Evolutionary conservation across 2,888 invertebrate species (phyloP).

Genomic region (Amiota communis): DNA sequence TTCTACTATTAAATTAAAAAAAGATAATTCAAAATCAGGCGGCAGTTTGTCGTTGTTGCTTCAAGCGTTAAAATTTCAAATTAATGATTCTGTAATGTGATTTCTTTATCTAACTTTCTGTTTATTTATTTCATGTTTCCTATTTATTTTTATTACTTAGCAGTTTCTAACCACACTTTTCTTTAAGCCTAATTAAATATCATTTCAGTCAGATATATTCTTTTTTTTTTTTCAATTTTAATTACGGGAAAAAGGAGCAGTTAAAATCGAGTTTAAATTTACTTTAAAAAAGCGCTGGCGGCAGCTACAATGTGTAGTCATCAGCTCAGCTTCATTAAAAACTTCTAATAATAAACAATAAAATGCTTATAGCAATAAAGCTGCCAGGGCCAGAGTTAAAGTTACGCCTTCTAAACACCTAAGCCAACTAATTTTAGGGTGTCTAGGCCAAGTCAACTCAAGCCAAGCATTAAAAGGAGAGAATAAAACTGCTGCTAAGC

Average conservation of each 20-base stretch:
- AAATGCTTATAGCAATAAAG: conserved; percentile 9
- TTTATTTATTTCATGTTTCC: background rate
- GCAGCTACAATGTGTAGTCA: background rate
- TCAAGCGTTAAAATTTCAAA: background rate
- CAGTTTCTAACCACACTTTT: too few relatives aligned
- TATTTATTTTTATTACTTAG: too few relatives aligned
- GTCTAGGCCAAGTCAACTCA: background rate
- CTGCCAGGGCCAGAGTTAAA: background rate
- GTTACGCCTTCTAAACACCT: conserved; percentile 29
- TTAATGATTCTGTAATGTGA: conserved; percentile 26
- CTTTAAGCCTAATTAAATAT: conserved; percentile 29
- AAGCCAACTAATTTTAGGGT: background rate
- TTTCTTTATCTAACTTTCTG: conserved; percentile 5
- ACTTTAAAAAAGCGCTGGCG: too few relatives aligned
- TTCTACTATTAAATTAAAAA: too few relatives aligned
- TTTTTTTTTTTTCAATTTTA: too few relatives aligned
- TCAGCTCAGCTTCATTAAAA: background rate
- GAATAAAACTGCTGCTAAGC: conserved; percentile 9
- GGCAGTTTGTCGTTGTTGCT: conserved; percentile 1
- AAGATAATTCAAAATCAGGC: too few relatives aligned
- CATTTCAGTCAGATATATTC: background rate
- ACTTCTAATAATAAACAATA: background rate
- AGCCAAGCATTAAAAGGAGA: background rate
- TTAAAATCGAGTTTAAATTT: too few relatives aligned
- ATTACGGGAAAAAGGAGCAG: too few relatives aligned